A percentile compares a stretch with the other conserved stretches of the same genome.
phyloP scores from a whole-genome alignment of 1,140 invertebrate species.

The Anthonomus grandis region DNA sequence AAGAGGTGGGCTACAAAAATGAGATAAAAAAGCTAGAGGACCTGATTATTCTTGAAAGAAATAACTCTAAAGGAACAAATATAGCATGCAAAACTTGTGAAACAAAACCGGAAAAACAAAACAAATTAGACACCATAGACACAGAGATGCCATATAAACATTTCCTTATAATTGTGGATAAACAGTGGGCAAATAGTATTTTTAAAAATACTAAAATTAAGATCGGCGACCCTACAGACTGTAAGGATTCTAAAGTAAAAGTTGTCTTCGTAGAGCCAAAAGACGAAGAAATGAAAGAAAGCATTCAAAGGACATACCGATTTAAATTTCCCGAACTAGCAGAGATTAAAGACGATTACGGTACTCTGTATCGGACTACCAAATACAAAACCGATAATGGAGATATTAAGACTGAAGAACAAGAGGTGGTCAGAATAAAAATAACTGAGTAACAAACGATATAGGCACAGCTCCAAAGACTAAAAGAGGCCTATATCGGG shows the following conservation, averaged over 20 bases:
- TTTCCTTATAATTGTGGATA: background rate
- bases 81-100: background rate
- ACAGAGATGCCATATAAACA: background rate
- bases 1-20: background rate
- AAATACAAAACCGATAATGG: too few relatives aligned
- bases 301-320: too few relatives aligned
- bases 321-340: too few relatives aligned
- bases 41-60: too few relatives aligned
- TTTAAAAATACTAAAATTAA: background rate
- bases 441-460: background rate
- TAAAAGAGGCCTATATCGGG: too few relatives aligned
- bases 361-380: too few relatives aligned
- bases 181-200: background rate
- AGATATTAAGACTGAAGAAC: too few relatives aligned
- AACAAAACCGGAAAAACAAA: background rate
- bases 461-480: too few relatives aligned
- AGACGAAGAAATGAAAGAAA: background rate
- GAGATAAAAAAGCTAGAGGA: background rate
- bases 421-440: background rate
- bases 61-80: background rate
- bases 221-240: background rate
- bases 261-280: background rate
- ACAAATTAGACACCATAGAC: background rate
- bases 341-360: too few relatives aligned
- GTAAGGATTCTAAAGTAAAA: background rate